phyloP scores from a whole-genome alignment of 2,113 vertebrate genomes.

The Meleagris gallopavo region DNA sequence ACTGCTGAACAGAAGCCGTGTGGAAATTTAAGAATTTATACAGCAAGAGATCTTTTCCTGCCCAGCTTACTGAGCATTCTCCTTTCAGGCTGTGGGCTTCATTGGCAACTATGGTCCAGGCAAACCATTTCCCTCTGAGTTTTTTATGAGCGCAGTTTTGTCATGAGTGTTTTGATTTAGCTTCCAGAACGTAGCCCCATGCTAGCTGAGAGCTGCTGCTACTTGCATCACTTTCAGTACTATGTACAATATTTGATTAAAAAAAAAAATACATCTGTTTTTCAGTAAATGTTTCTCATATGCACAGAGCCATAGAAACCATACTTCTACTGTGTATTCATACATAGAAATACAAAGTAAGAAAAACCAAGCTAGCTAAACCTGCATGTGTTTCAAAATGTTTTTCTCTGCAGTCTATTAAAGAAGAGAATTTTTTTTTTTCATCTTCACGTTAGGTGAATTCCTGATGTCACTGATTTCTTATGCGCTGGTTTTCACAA shows the following conservation, averaged over 20 bases:
- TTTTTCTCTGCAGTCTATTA: neutral
- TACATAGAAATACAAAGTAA: neutral
- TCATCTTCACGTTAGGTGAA: neutral
- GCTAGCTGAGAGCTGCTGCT: neutral
- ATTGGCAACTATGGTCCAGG: neutral
- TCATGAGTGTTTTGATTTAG: neutral
- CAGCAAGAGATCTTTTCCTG: neutral
- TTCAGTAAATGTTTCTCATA: neutral
- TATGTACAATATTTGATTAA: neutral
- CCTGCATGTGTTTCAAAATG: neutral
- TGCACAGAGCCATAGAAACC: neutral
- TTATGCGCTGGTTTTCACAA: neutral
- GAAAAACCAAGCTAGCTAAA: neutral
- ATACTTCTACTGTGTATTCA: neutral
- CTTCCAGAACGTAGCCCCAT: neutral
- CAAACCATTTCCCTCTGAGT: accelerated
- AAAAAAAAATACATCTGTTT: neutral
- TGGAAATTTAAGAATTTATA: neutral
- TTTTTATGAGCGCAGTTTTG: neutral
- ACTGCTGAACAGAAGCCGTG: neutral
- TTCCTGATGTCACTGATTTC: neutral
- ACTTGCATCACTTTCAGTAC: neutral
- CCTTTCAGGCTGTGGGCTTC: neutral
- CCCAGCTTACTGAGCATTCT: neutral
- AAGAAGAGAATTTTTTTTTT: neutral